Percentiles rank a stretch among this genome's conserved stretches.
These are phyloP conservation scores for Ploceus nigricollis DNA, from an alignment of 2,113 vertebrate genomes.

Conservation along the genomic window DNA sequence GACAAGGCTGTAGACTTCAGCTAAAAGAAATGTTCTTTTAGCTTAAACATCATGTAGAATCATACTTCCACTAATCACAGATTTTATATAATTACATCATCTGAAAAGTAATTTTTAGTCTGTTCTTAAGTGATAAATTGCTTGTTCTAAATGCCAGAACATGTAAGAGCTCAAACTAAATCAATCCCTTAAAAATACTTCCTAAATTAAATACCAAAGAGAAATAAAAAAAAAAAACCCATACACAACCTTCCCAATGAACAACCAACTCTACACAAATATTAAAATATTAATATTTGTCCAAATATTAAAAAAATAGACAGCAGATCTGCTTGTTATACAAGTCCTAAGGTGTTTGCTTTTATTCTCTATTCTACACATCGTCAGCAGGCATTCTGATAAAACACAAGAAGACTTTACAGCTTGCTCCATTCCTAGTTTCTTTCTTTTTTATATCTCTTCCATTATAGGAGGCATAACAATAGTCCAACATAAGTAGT, in stretches of 20 bases:
- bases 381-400: not conserved
- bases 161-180: not conserved
- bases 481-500: not conserved
- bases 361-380: not conserved
- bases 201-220: not conserved
- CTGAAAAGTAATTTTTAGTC: not conserved
- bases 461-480: not conserved
- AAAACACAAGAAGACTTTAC: not conserved
- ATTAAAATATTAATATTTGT: too few relatives aligned
- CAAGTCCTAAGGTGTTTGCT: not conserved
- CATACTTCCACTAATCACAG: not conserved
- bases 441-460: not conserved
- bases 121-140: not conserved
- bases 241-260: not conserved
- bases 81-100: not conserved
- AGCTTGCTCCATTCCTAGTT: not conserved
- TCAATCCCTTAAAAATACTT: not conserved
- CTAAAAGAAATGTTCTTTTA: not conserved
- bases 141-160: not conserved
- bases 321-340: not conserved
- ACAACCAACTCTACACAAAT: not conserved
- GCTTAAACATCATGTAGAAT: not conserved
- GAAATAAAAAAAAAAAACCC: not conserved
- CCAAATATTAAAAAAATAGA: not conserved
- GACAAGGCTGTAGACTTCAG: not conserved